Base-by-base conservation (phyloP, 1,140 invertebrate genomes). In the Schlechtendalia chinensis region DNA sequence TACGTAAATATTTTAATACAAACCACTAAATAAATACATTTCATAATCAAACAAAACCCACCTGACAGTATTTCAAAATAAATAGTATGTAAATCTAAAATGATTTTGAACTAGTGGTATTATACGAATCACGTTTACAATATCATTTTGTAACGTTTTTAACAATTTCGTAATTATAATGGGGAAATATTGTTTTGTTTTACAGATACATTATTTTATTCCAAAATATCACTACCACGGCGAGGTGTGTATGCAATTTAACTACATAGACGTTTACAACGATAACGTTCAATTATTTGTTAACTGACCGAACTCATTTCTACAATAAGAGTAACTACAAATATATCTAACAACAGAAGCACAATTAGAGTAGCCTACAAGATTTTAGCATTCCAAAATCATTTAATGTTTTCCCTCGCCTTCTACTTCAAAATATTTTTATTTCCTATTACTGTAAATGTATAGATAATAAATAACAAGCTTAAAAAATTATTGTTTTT, bases 181-280 rank as follows among this genome's bases (percentile, higher is more conserved):
- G 27, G 8, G 1, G 6, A 17, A 39, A 39, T 39, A 39, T 39
- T 8, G 32, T 39, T 39, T 39, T 3, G 3, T 8, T 4, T 39
- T 39, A n/a, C n/a, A n/a, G 3, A 8, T 32, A n/a, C 11, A 32
- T 4, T 10, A 11, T 19, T 19, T 63, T 29, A 63, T 63, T 63
- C 8, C 8, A 50, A 4, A 65, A 65, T 65, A 65, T 24, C 10
- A 32, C 12, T 54, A 72, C 29, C 22, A 63, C 75, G 75, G 75
- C 75, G 58, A 32, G 19, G 4, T 79, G 75, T 45, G 24, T 63
- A 59, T 58, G 45, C 75, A 79, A 79, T 63, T 79, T 61, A 50
- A 24, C 39, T 79, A 79, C 75, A n/a, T 29, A 2, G 1, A 10
- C 61, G 74, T 45, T 19, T 3, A 17, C 27, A 47, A 12, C n/a